phyloP scores from a whole-genome alignment of 1,140 invertebrate species.

The Triops cancriformis region DNA sequence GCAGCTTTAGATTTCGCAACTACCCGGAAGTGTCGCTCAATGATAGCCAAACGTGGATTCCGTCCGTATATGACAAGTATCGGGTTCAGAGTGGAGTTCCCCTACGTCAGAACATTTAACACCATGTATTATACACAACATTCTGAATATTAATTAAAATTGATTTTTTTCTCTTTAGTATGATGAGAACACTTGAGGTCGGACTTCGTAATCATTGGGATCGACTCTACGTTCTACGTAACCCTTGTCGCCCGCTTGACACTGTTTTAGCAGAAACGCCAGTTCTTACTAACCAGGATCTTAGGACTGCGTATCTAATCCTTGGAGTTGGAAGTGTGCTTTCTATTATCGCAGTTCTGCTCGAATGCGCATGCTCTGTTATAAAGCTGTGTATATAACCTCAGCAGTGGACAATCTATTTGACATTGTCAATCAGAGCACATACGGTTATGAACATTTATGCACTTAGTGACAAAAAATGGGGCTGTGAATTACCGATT shows the following conservation, averaged over 20 bases:
- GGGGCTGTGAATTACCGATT: too few relatives aligned
- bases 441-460: too few relatives aligned
- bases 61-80: neutral
- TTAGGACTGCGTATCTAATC: neutral
- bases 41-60: neutral
- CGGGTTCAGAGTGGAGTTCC: neutral
- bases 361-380: neutral
- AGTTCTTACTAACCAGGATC: neutral
- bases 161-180: neutral
- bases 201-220: neutral
- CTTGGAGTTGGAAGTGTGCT: neutral
- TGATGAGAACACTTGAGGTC: neutral
- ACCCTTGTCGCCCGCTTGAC: neutral
- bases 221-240: neutral
- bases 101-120: neutral
- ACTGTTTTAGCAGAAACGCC: neutral
- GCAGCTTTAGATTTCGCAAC: neutral
- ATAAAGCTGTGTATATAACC: neutral
- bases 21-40: neutral
- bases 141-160: too few relatives aligned
- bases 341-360: neutral
- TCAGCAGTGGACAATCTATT: neutral
- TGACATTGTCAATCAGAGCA: too few relatives aligned
- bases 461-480: too few relatives aligned
- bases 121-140: too few relatives aligned